Evolutionary conservation across 2,797 vertebrate species (phyloP).

Genomic region (Onychomys torridus): DNA sequence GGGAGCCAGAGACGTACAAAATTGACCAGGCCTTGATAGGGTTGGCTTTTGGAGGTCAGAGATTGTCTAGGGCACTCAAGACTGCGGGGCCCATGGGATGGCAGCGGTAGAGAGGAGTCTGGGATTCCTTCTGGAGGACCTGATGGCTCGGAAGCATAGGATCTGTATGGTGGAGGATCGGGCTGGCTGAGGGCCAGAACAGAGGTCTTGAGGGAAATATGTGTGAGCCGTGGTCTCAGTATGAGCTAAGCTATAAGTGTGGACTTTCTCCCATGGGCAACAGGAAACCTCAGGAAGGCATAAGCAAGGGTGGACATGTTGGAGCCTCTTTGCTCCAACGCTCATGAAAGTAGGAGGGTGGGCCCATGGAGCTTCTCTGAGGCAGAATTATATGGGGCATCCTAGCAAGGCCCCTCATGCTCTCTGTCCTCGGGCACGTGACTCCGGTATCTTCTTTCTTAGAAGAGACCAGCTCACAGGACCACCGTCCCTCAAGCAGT

Average conservation of each 20-base stretch:
- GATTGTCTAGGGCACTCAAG: neutral
- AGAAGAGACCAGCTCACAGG: conserved; percentile 88
- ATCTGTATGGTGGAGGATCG: neutral
- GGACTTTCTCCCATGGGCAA: neutral
- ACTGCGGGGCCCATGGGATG: rapidly evolving
- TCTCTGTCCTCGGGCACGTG: neutral
- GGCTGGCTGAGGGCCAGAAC: neutral
- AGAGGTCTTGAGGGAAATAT: neutral
- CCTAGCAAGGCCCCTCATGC: neutral
- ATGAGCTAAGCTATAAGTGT: neutral
- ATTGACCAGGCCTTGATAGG: neutral
- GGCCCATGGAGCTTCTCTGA: neutral
- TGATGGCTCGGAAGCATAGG: neutral
- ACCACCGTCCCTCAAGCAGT: conserved; percentile 83
- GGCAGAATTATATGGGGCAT: neutral
- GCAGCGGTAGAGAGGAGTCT: neutral
- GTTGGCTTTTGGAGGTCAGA: neutral
- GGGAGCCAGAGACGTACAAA: neutral
- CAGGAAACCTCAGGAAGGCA: neutral
- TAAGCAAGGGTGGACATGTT: neutral
- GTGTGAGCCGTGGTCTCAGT: neutral
- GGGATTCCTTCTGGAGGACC: neutral
- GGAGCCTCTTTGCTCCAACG: neutral
- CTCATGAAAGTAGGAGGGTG: neutral
- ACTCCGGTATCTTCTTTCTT: conserved; percentile 53